Conservation (phyloP, 2,797 vertebrate species). For the Galago senegalensis region DNA sequence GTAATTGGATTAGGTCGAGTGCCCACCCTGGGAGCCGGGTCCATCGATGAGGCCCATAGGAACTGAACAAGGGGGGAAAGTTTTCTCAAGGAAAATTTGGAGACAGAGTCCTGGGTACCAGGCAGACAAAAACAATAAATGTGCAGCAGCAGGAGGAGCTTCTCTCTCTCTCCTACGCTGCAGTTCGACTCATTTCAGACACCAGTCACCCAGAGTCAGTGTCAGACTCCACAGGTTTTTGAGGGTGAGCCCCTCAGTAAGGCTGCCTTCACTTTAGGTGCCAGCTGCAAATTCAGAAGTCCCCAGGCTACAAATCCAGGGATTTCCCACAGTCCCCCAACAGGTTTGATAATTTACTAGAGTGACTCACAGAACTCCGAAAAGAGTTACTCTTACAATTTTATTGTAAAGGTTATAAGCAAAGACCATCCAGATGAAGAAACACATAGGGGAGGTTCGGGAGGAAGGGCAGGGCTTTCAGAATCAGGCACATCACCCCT, state of each 20-base stretch:
- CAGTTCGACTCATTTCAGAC: background rate
- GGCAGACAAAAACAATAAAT: too few species aligned
- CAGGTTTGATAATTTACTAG: background rate
- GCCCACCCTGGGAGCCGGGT: background rate
- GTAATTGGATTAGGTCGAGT: background rate
- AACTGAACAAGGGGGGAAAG: background rate
- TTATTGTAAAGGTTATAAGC: background rate
- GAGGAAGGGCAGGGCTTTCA: background rate
- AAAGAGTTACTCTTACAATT: background rate
- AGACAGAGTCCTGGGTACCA: background rate
- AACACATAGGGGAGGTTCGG: background rate
- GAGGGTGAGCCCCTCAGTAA: background rate
- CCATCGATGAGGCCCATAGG: background rate
- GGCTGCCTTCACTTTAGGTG: background rate
- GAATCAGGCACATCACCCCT: background rate
- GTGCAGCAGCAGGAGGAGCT: too few species aligned
- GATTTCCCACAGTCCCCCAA: background rate
- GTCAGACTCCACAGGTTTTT: background rate
- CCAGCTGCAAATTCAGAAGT: background rate
- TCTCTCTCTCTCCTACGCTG: background rate
- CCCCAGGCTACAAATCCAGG: background rate
- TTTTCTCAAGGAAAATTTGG: background rate
- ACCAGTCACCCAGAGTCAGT: rapidly evolving
- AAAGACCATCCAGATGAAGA: background rate
- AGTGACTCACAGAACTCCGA: background rate